Base-by-base conservation (phyloP, 2,797 vertebrate species). In the Zalophus californianus region DNA sequence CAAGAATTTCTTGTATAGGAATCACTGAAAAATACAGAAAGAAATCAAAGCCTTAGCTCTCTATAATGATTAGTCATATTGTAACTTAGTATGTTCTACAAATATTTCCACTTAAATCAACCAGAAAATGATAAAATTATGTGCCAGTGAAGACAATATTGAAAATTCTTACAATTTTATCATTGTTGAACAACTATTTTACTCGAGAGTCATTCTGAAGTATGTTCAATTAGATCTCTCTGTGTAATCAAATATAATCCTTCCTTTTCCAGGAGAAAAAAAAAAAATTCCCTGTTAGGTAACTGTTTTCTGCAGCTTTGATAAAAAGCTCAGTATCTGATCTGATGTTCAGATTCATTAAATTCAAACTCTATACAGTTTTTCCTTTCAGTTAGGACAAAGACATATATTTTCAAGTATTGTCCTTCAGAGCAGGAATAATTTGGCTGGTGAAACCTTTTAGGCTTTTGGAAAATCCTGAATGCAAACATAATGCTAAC, bases 371-470 rank as follows among this genome's bases (percentile, higher is more conserved):
- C 20, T 32, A 32, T 13, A n/a, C 15, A 68, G 18, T 9, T 13
- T 82, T 97, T 94, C 27, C 35, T 92, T 91, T 96, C 54, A 68
- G 15, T 83, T 62, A 92, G 56, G 29, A 73, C 85, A 87, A 15
- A 72, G 4, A 80, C 8, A 41, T 64, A 14, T 70, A 91, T 86
- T 91, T 87, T 88, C 6, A 91, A 52, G 13, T 66, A 38, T 86
- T 80, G 80, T 70, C 48, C n/a, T 97, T 96, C n/a, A 72, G 13
- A 72, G 25, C 68, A 16, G 23, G 6, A 8, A 85, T 85, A 85
- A 85, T 52, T 54, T 80, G 27, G 12, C 64, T 90, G 10, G 3
- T 32, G 12, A 90, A 96, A 70, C 7, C 16, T 20, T 83, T 62
- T 15, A 73, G 44, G 10, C 16, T 75, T 86, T 93, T 48, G 3